Evolutionary conservation across 2,888 invertebrate species (phyloP).

Genomic region (Cheilosia vulpina): DNA sequence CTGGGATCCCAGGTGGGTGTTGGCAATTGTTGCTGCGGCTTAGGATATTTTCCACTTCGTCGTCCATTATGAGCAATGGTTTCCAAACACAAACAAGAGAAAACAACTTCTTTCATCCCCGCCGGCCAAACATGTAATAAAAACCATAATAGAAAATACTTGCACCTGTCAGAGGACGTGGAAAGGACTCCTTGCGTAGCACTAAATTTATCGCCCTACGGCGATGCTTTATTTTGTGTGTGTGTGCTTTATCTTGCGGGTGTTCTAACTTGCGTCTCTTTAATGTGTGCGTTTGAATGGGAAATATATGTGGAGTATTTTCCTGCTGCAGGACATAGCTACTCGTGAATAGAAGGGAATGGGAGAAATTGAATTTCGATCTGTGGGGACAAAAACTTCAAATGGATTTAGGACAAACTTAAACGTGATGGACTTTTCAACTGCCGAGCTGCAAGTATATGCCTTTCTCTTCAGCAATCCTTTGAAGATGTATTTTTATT

Average conservation of each 20-base stretch:
- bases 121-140: slow-evolving; percentile 49
- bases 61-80: slow-evolving; percentile 44
- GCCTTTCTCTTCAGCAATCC: background rate
- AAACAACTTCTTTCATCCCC: slow-evolving; percentile 13
- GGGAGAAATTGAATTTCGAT: slow-evolving; percentile 58
- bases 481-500: slow-evolving; percentile 1
- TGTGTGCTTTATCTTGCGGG: slow-evolving; percentile 2
- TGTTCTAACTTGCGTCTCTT: slow-evolving; percentile 4
- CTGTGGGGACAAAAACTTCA: slow-evolving; percentile 9
- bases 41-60: slow-evolving; percentile 36
- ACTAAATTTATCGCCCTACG: slow-evolving; percentile 59
- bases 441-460: background rate
- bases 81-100: slow-evolving; percentile 1
- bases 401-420: background rate
- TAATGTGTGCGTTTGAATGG: slow-evolving; percentile 5
- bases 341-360: background rate
- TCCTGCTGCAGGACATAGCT: slow-evolving; percentile 47
- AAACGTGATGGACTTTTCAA: background rate
- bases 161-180: slow-evolving; percentile 66
- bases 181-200: slow-evolving; percentile 56
- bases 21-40: slow-evolving; percentile 40
- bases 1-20: slow-evolving; percentile 35
- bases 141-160: slow-evolving; percentile 67
- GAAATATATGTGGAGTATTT: slow-evolving; percentile 48
- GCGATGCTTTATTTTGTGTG: slow-evolving; percentile 57